These are phyloP conservation scores for Phenganax subtilis DNA, from an alignment of 92 coral and sea anemone genomes.

Conservation along the genomic window DNA sequence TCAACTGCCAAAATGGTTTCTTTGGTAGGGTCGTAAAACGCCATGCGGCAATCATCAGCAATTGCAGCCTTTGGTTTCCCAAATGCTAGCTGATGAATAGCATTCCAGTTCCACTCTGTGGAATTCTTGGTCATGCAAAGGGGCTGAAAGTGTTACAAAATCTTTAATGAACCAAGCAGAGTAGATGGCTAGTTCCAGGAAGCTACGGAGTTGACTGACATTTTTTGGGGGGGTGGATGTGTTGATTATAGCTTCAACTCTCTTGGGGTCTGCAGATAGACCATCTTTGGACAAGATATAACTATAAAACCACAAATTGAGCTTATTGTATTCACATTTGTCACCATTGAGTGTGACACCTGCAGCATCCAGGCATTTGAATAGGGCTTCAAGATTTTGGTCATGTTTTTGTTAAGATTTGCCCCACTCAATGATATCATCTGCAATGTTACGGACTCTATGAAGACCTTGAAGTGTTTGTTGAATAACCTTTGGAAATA, in stretches of 20 bases:
- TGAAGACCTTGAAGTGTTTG: not conserved
- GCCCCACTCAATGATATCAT: not conserved
- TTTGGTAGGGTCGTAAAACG: not conserved
- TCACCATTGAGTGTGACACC: not conserved
- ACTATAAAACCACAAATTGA: constrained; percentile 35
- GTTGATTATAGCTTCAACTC: constrained; percentile 13
- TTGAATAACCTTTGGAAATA: no score
- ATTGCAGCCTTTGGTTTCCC: not conserved
- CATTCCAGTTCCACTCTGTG: not conserved
- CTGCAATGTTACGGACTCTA: not conserved
- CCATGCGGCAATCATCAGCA: not conserved
- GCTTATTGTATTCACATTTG: constrained; percentile 25
- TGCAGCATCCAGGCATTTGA: not conserved
- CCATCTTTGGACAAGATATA: constrained; percentile 31
- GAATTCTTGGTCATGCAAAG: not conserved
- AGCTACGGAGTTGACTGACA: constrained; percentile 28
- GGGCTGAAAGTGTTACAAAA: not conserved
- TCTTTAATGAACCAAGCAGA: not conserved
- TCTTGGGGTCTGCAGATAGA: constrained; percentile 32
- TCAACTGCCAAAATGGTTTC: not conserved
- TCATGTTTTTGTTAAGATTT: not conserved
- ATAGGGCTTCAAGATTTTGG: not conserved
- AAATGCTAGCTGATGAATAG: not conserved
- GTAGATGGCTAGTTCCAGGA: constrained; percentile 5
- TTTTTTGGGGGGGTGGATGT: constrained; percentile 10